Evolutionary conservation across 2,797 vertebrate species (phyloP), one percentile per base, ranked within the genome.

Genomic region (Rhadinocentrus ornatus): DNA sequence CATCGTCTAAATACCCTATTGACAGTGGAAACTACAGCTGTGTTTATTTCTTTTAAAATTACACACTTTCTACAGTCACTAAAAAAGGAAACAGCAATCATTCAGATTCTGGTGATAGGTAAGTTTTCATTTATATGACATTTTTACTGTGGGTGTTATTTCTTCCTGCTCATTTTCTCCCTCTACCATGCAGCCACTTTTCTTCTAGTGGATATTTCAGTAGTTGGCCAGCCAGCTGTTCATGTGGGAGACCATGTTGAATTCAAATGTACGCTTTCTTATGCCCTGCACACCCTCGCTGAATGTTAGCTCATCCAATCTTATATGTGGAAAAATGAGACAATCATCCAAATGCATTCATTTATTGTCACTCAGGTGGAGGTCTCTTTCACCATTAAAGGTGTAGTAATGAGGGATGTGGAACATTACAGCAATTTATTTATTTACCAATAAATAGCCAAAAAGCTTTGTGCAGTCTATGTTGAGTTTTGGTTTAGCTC

Each of bases 11-110:
- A 58, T 87, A 16, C 0, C 2, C 3, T 15, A 0, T 76, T 0
- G 0, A 83, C 32, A 85, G 72, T 61, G 86, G 87, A 37, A 76
- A 3, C 16, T 91, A 90, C 59, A 88, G 81, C 73, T 92, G 87
- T 65, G 66, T 82, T 57, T 86, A 65, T n/a, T 52, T 59, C 4
- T 39, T 68, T 8, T 1, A 9, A 0, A 6, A 46, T 1, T 1
- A 44, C 0, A 0, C 41, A 0, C 8, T 18, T 0, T 0, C 26
- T 3, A 1, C 31, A 9, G 52, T 81, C 29, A 2, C 1, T 18
- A 5, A 0, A 3, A 27, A 0, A 56, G 82, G 78, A 66, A 48
- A 78, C 27, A 18, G n/a, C n/a, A n/a, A n/a, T 6, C 12, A 63
- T 83, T 54, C 27, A 57, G 39, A 83, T 90, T 70, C 46, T 20